phyloP scores from a whole-genome alignment of 2,797 vertebrate species.

The Cottoperca gobio region DNA sequence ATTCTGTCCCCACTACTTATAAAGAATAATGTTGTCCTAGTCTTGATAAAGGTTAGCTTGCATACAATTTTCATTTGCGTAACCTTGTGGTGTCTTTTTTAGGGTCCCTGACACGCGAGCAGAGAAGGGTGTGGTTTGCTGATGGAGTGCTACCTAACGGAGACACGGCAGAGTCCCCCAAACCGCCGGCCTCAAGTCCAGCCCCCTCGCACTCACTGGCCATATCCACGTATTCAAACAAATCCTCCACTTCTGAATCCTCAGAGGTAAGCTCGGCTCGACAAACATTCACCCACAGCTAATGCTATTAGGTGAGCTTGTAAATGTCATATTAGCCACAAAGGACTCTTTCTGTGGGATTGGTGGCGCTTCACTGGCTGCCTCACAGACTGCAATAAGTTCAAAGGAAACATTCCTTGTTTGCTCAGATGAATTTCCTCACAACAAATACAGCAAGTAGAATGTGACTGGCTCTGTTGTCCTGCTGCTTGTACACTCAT shows the following conservation, averaged over 20 bases:
- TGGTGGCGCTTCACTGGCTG: conserved; percentile 23
- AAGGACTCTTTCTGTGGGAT: conserved; percentile 45
- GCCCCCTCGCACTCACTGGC: conserved; percentile 85
- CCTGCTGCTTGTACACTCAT: not conserved
- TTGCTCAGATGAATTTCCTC: conserved; percentile 23
- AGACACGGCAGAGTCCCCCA: conserved; percentile 92
- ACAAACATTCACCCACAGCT: conserved; percentile 22
- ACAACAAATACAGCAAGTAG: not conserved
- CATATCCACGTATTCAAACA: conserved; percentile 87
- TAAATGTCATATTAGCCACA: conserved; percentile 32
- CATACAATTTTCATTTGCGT: not conserved
- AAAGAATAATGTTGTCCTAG: not conserved
- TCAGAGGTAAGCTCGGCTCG: conserved; percentile 85
- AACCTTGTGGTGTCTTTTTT: not conserved
- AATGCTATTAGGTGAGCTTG: conserved; percentile 44
- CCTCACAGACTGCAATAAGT: conserved; percentile 16
- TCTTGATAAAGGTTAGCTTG: not conserved
- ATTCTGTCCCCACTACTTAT: not conserved
- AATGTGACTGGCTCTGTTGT: conserved; percentile 29
- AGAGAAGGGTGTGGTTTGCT: conserved; percentile 98
- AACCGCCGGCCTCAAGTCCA: conserved; percentile 85
- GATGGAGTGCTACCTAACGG: conserved; percentile 97
- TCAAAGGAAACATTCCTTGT: conserved; percentile 39
- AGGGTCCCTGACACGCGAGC: conserved; percentile 90
- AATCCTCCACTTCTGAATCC: conserved; percentile 84